Evolutionary conservation across 2,888 invertebrate species (phyloP).

Genomic region (Eristalinus sepulchralis): DNA sequence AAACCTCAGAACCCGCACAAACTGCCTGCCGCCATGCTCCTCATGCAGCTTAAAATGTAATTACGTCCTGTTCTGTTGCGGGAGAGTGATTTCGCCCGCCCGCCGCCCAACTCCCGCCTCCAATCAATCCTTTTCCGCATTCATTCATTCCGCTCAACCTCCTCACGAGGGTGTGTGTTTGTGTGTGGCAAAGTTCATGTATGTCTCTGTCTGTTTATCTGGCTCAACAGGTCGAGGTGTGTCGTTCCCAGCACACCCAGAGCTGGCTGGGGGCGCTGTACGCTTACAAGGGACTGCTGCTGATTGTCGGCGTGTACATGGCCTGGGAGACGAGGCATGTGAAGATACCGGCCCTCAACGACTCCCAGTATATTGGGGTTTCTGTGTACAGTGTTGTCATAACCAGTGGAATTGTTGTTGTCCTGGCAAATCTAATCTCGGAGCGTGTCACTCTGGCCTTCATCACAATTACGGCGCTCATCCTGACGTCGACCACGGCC

Average conservation of each 20-base stretch:
- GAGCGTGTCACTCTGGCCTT: conserved; percentile 91
- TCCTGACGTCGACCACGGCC: conserved; percentile 92
- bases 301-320: conserved; percentile 96
- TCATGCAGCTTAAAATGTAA: conserved; percentile 65
- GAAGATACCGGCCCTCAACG: conserved; percentile 94
- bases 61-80: conserved; percentile 54
- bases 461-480: conserved; percentile 90
- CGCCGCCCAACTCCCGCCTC: conserved; percentile 14
- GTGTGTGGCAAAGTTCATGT: not conserved
- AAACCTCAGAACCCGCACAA: conserved; percentile 29
- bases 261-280: conserved; percentile 95
- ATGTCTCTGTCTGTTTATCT: conserved; percentile 32
- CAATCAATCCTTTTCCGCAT: conserved; percentile 44
- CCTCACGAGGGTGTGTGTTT: not conserved
- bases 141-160: too few species aligned
- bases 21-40: not conserved
- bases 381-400: conserved; percentile 96
- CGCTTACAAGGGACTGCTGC: conserved; percentile 93
- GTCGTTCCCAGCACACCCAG: conserved; percentile 92
- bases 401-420: conserved; percentile 92
- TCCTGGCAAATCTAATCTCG: conserved; percentile 92
- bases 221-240: conserved; percentile 90
- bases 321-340: conserved; percentile 97
- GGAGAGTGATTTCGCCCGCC: conserved; percentile 28
- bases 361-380: conserved; percentile 96